phyloP scores from a whole-genome alignment of 92 coral and sea anemone genomes.

The Parazoanthus darwini region DNA sequence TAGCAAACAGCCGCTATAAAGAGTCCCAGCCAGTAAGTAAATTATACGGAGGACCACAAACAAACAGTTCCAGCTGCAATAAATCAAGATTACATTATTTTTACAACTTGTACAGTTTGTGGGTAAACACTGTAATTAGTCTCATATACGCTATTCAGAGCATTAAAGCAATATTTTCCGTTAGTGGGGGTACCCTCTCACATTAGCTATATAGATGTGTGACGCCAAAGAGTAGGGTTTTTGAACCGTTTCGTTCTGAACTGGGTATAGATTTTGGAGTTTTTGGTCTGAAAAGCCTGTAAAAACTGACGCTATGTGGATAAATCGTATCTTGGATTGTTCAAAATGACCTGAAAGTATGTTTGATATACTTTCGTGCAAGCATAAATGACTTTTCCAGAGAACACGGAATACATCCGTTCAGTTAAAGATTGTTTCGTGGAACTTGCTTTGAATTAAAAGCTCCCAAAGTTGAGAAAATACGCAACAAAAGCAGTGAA shows the following conservation, averaged over 20 bases:
- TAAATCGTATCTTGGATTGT: neutral
- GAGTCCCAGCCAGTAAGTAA: neutral
- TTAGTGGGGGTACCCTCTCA: neutral
- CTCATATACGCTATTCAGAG: neutral
- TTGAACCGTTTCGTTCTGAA: too few relatives aligned
- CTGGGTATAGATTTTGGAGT: too few relatives aligned
- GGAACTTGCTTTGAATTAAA: too few relatives aligned
- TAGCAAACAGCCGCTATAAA: neutral
- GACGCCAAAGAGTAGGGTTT: too few relatives aligned
- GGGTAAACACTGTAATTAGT: neutral
- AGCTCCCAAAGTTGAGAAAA: too few relatives aligned
- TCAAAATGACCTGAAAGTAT: neutral
- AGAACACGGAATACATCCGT: too few relatives aligned
- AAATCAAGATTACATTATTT: too few relatives aligned
- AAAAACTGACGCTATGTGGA: neutral
- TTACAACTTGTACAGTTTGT: neutral
- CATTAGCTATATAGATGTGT: too few relatives aligned
- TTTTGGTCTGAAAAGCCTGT: too few relatives aligned
- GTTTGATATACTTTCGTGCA: neutral
- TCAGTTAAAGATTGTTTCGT: too few relatives aligned
- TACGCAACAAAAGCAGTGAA: too few relatives aligned
- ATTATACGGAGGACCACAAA: neutral
- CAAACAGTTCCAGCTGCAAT: neutral
- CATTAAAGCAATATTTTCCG: neutral
- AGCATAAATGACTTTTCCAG: neutral